Conservation (phyloP, 1,140 invertebrate genomes). For the Vollenhovia emeryi region DNA sequence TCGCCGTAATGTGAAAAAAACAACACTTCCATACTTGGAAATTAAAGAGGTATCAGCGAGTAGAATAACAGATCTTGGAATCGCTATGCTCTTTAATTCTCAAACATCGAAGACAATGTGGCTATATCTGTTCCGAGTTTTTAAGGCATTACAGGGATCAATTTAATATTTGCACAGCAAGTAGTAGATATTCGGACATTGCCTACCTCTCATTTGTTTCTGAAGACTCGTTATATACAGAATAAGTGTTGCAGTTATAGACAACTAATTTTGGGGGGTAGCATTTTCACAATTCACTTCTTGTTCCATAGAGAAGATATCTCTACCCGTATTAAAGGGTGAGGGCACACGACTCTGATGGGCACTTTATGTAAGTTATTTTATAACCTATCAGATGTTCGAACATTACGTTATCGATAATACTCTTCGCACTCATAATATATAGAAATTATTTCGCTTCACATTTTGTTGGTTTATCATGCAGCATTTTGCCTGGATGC, state of each 20-base stretch:
- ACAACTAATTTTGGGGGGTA: conserved; percentile 55
- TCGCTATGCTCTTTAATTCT: conserved; percentile 3
- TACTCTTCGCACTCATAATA: conserved; percentile 66
- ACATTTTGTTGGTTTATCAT: conserved; percentile 68
- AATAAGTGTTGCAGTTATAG: conserved; percentile 56
- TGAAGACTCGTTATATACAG: conserved; percentile 33
- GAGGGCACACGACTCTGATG: conserved; percentile 79
- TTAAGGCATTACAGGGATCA: neutral
- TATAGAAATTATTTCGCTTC: conserved; percentile 74
- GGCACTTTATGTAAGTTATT: conserved; percentile 80
- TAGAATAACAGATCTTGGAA: neutral
- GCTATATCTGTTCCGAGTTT: conserved; percentile 58
- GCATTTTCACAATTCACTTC: conserved; percentile 73
- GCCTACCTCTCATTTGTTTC: conserved; percentile 31
- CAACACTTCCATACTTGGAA: neutral
- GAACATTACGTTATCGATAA: conserved; percentile 67
- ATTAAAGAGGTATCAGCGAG: neutral
- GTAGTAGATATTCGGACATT: neutral
- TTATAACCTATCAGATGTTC: conserved; percentile 76
- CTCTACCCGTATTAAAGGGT: conserved; percentile 81
- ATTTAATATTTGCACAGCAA: neutral
- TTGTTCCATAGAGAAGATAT: conserved; percentile 82
- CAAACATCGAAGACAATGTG: conserved; percentile 73
- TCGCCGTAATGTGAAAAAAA: neutral
- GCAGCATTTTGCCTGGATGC: conserved; percentile 70